Base-by-base conservation (phyloP, 2,888 invertebrate species). In the Tryphoninae sp. region DNA sequence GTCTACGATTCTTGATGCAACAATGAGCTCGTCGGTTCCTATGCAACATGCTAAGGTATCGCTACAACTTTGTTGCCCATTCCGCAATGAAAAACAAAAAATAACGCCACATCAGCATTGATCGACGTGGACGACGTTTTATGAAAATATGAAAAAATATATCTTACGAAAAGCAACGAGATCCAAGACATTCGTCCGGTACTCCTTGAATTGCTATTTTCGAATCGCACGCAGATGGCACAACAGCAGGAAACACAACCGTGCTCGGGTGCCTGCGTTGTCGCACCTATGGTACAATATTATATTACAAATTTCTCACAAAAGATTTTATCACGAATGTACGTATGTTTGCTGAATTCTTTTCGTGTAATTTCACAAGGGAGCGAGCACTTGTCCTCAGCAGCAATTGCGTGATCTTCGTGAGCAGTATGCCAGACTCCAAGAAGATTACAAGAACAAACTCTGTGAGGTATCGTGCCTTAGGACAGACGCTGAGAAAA, bases 361-460 rank as follows among this genome's bases (percentile, higher is more conserved):
- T 45, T 51, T 9, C 23, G 68, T 42, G 7, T 33, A 13, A 9
- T 33, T 33, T 33, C 13, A 40, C 49, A 83, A 89, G 90, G 88
- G 87, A 71, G 85, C 82, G 59, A 89, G 87, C 77, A 85, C 86
- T 49, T 88, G 89, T 83, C 88, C 88, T 22, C 94, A 95, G 84
- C 93, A 92, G 84, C 94, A 95, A 90, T 92, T 95, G 2, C 92
- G 93, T 33, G 94, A 94, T 88, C 89, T 95, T 9, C 92, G 93
- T 22, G 94, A 95, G 81, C 94, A 95, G 87, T 94, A 95, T 78
- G 92, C 92, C 9, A 93, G 94, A 79, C 93, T 95, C 0, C 95
- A 95, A 89, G 95, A 95, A 85, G 95, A 94, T 87, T 95, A 94
- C 88, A 95, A 95, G 86, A 93, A 93, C 0, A 96, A 96, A 93